Conservation (phyloP, 2,113 vertebrate genomes). For the Amblyornis subalaris region DNA sequence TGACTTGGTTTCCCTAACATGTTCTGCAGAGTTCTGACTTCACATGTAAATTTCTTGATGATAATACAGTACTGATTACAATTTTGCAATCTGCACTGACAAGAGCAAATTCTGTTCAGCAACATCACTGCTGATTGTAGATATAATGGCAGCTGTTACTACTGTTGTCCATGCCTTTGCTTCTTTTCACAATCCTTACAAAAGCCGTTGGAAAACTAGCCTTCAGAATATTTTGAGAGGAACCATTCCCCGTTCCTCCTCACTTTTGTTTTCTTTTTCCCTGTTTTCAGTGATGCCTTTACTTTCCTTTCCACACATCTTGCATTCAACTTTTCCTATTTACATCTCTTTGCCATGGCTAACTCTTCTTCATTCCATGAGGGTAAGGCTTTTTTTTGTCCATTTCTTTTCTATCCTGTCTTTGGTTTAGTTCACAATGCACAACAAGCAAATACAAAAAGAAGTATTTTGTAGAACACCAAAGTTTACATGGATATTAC, state of each 20-base stretch:
- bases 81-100: not conserved
- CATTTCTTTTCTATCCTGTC: slow-evolving; percentile 34
- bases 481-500: not conserved
- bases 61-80: not conserved
- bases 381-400: slow-evolving; percentile 53
- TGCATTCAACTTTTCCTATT: slow-evolving; percentile 66
- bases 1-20: not conserved
- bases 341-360: slow-evolving; percentile 66
- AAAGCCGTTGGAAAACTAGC: not conserved
- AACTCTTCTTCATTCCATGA: slow-evolving; percentile 69
- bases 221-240: not conserved
- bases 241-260: slow-evolving; percentile 42
- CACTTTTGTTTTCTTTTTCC: slow-evolving; percentile 58
- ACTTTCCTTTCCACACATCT: slow-evolving; percentile 66
- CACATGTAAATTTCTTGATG: not conserved
- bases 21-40: not conserved
- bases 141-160: not conserved
- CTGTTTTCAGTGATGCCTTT: slow-evolving; percentile 67
- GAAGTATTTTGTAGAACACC: not conserved
- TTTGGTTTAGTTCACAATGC: slow-evolving; percentile 2
- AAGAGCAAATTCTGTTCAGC: not conserved
- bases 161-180: not conserved
- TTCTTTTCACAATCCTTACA: not conserved
- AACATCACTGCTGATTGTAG: not conserved
- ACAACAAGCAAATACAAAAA: not conserved